Conservation (phyloP, 2,888 invertebrate genomes). For the Xestia sexstrigata region DNA sequence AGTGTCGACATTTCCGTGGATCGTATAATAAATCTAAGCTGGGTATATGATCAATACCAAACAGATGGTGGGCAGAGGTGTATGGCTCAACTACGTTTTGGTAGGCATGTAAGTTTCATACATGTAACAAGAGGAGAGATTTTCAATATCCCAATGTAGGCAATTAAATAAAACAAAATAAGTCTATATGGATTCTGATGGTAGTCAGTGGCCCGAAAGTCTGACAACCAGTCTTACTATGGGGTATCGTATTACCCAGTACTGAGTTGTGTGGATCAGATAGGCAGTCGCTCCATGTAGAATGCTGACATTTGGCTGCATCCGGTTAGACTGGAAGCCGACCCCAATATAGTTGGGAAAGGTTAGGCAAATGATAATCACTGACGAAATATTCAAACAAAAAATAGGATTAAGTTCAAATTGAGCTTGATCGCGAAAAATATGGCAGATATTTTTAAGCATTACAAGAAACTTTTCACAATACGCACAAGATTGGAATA, state of each 20-base stretch:
- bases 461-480: slow-evolving; percentile 9
- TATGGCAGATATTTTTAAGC: neutral
- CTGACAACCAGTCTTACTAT: too few species aligned
- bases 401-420: neutral
- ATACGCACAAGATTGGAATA: slow-evolving; percentile 34
- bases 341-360: too few species aligned
- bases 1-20: slow-evolving; percentile 43
- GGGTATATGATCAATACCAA: slow-evolving; percentile 31
- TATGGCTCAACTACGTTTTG: neutral
- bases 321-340: too few species aligned
- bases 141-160: neutral
- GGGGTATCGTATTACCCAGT: too few species aligned
- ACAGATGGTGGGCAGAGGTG: neutral
- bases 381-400: neutral
- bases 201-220: too few species aligned
- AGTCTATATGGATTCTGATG: neutral
- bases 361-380: too few species aligned
- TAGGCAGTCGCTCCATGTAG: too few species aligned
- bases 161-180: neutral
- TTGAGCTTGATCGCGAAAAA: slow-evolving; percentile 4
- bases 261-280: too few species aligned
- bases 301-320: too few species aligned
- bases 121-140: neutral
- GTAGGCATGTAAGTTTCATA: neutral
- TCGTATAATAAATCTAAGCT: slow-evolving; percentile 43